Conservation (phyloP, 2,888 invertebrate species). For the Axea sp. region DNA sequence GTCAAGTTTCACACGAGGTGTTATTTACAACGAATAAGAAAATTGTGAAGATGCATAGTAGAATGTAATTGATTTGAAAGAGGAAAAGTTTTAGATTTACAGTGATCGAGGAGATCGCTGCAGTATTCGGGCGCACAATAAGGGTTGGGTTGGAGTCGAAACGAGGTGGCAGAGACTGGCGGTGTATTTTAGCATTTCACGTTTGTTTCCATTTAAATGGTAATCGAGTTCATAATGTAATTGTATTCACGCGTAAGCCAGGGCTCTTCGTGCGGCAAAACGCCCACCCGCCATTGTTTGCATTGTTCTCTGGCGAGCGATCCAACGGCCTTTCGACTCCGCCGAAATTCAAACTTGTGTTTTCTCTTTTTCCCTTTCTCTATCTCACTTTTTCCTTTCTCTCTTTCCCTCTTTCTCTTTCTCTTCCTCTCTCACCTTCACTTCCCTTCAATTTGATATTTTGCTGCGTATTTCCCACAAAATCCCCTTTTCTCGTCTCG, state of each 20-base stretch:
- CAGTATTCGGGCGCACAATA: slow-evolving; percentile 35
- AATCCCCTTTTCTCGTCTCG: slow-evolving; percentile 54
- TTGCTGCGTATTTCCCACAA: slow-evolving; percentile 48
- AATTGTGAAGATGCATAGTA: too few species aligned
- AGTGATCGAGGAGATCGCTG: slow-evolving; percentile 25
- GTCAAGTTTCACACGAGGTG: too few species aligned
- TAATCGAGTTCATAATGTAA: slow-evolving; percentile 80
- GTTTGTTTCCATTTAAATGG: slow-evolving; percentile 80
- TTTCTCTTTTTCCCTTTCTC: slow-evolving; percentile 59
- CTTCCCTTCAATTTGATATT: slow-evolving; percentile 58
- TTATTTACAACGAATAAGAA: too few species aligned
- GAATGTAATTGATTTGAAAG: slow-evolving; percentile 12
- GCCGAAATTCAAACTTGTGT: slow-evolving; percentile 72
- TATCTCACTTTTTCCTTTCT: slow-evolving; percentile 64
- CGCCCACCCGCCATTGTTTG: slow-evolving; percentile 73
- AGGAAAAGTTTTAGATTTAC: slow-evolving; percentile 29
- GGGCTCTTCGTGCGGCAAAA: slow-evolving; percentile 75
- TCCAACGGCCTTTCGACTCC: slow-evolving; percentile 72
- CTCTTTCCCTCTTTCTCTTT: slow-evolving; percentile 64
- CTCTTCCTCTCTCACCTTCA: slow-evolving; percentile 69
- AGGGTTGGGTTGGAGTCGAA: slow-evolving; percentile 32
- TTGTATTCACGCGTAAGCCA: slow-evolving; percentile 79
- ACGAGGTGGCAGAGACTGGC: slow-evolving; percentile 65
- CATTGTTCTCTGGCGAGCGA: slow-evolving; percentile 75
- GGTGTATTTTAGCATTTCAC: slow-evolving; percentile 78